These are phyloP conservation scores for Manis crassicaudata DNA, from an alignment of 2,797 vertebrate genomes.

Conservation along the genomic window DNA sequence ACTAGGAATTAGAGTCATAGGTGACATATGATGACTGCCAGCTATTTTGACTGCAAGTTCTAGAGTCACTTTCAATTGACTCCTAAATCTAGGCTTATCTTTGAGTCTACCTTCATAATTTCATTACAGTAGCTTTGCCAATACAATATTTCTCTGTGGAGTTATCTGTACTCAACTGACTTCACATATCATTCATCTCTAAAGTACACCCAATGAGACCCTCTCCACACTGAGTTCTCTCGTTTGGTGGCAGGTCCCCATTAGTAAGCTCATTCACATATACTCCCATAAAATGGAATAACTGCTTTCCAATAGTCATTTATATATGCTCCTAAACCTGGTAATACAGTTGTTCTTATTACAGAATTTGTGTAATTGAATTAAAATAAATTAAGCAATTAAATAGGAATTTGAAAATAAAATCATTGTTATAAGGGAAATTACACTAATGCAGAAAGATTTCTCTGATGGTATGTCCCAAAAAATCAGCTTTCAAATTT, in stretches of 20 bases:
- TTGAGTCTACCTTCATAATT: conserved; percentile 2
- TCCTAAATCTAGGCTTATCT: neutral
- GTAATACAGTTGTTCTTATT: neutral
- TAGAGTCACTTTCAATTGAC: neutral
- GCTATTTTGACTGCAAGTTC: neutral
- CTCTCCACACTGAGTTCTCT: neutral
- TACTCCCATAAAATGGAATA: neutral
- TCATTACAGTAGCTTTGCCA: neutral
- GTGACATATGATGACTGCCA: conserved; percentile 4
- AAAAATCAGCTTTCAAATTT: neutral
- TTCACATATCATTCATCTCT: neutral
- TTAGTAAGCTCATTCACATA: neutral
- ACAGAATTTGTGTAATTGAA: neutral
- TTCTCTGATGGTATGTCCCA: neutral
- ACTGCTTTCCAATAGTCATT: neutral
- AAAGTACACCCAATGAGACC: neutral
- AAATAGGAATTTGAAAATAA: conserved; percentile 8
- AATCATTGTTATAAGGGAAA: neutral
- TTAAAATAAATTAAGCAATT: conserved; percentile 24
- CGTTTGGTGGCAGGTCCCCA: neutral
- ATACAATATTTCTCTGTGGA: neutral
- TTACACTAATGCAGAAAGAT: neutral
- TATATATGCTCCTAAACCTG: neutral
- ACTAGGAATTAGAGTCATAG: neutral
- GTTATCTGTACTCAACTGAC: neutral